Percentiles rank a stretch among this genome's conserved stretches.
phyloP scores from a whole-genome alignment of 2,113 vertebrate species.

The Pedetes capensis region DNA sequence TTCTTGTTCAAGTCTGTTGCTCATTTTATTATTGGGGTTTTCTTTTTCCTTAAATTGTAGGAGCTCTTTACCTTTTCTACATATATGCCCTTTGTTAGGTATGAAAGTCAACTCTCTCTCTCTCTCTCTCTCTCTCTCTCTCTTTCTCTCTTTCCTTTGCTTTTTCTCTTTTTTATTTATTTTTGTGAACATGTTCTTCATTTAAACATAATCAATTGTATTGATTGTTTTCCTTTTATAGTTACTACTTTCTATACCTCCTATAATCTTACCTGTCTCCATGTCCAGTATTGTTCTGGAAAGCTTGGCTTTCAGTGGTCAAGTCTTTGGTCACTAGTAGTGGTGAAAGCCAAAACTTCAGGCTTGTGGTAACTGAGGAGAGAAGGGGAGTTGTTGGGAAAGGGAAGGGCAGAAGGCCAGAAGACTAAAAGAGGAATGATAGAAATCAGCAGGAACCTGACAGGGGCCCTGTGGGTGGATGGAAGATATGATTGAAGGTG shows the following conservation, averaged over 20 bases:
- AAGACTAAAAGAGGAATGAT: not conserved
- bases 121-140: constrained; percentile 3
- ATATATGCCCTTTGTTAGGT: not conserved
- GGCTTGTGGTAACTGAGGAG: constrained; percentile 45
- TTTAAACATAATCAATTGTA: not conserved
- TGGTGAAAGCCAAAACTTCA: not conserved
- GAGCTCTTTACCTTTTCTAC: not conserved
- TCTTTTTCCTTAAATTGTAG: constrained; percentile 42
- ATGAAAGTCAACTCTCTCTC: not conserved
- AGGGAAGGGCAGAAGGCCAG: not conserved
- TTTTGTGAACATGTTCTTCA: not conserved
- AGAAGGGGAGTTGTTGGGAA: constrained; percentile 10
- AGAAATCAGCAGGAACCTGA: not conserved
- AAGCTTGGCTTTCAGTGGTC: constrained; percentile 68
- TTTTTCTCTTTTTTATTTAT: not conserved
- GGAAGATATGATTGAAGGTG: not conserved
- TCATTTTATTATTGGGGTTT: not conserved
- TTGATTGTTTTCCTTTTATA: not conserved
- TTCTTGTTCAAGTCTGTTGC: not conserved
- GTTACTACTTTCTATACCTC: constrained; percentile 43
- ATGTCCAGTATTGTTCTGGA: constrained; percentile 80
- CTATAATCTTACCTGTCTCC: constrained; percentile 94
- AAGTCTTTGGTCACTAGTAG: constrained; percentile 72
- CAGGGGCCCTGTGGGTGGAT: not conserved
- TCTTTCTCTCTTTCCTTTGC: not conserved